Base-by-base conservation (phyloP, 1,140 invertebrate genomes). In the Drosophila malerkotliana region DNA sequence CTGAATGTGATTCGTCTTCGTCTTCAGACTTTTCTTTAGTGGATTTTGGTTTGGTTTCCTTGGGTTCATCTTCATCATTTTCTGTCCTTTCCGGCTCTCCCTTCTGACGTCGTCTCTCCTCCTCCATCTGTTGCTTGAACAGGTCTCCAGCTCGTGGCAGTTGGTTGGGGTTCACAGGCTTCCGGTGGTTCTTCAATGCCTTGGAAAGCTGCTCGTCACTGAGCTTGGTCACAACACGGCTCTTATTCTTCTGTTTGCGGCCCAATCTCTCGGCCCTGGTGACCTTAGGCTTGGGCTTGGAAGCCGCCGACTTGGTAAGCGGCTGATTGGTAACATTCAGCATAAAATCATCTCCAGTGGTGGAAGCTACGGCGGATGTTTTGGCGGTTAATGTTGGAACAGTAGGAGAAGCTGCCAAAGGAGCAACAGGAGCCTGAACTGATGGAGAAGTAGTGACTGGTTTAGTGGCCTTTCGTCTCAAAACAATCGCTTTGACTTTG, bases 401-500 rank as follows among this genome's bases (percentile, higher is more conserved):
- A 1, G 9, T 8, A 1, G 45, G 1, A 2, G 45, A 4, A 10
- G 56, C 9, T 12, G 51, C 15, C 9, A 6, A 18, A 21, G 51
- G 14, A 53, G 4, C 15, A 1, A 4, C 9, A 28, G 24, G 21
- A 41, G 10, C 10, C 10, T 8, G 41, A 21, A 48, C 26, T 47
- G 55, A 7, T 9, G 57, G 15, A 53, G 18, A 3, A 39, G 32
- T 4, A 28, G 21, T 12, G 15, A 0, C 15, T 7, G 14, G 32
- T 28, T 9, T 4, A 7, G 0, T 4, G 56, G 9, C 59, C 30
- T 72, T 77, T 44, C 74, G 73, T 0, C 90, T 75, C 56, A 91
- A 62, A 10, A 85, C 90, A 45, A 85, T 55, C 0, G 90, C 90
- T 51, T 90, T 91, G 0, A 88, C 64, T 55, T 91, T 91, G 0